Evolutionary conservation across 2,888 invertebrate genomes (phyloP), one percentile per base, ranked within the genome.

Genomic region (Cheilosia grossa): DNA sequence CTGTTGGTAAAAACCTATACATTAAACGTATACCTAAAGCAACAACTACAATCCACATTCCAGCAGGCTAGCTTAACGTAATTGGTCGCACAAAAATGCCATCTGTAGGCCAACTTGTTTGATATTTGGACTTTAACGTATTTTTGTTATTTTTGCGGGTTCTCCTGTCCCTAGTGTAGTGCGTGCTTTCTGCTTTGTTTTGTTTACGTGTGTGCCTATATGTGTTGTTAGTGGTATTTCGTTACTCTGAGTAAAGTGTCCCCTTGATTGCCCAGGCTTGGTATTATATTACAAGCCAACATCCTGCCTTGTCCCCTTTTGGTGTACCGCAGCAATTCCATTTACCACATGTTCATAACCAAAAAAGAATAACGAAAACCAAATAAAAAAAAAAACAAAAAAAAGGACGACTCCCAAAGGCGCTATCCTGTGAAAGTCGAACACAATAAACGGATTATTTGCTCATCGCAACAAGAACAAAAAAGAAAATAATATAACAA

Each of bases 81-180:
- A 66, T 51, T 85, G 61, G 70, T 75, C 40, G 42, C 54, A 80
- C 58, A 80, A 79, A 79, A 85, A 75, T 70, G 54, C 80, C 85
- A 85, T 80, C 80, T 85, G 75, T 85, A 85, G 85, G 85, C 75
- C 80, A 85, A 85, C 85, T 85, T 75, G 85, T 85, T 80, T 83
- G 83, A 70, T 80, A 70, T 85, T 80, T 67, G 66, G 59, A 75
- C 80, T 80, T 85, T 75, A 80, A 85, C 80, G 80, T 70, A 33
- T 67, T 74, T 79, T 78, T 58, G 17, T 42, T 15, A 1, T 59
- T 53, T 53, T 21, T 56, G 51, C 69, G 75, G 44, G 59, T 54
- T 72, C 47, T 53, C 64, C 42, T 7, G 17, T n/a, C 17, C 27
- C n/a, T 19, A 30, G 67, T 69, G 47, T 47, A 47, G 47, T 24